Evolutionary conservation across 2,888 invertebrate species (phyloP).

Genomic region (Yponomeuta evonymella): DNA sequence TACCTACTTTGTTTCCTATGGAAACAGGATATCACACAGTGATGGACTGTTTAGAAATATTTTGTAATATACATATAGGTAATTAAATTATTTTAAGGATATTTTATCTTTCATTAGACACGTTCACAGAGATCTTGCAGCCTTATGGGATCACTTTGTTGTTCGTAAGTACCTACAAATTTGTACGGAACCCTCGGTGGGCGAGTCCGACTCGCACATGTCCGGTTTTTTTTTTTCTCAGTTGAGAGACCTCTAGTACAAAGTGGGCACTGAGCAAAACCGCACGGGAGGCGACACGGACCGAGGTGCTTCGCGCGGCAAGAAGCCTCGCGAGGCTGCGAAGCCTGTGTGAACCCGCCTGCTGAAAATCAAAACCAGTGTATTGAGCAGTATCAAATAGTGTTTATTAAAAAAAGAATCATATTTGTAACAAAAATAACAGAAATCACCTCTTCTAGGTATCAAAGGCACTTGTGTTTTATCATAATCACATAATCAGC

Average conservation of each 20-base stretch:
- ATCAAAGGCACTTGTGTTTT: neutral
- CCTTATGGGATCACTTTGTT: too few relatives aligned
- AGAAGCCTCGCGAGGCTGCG: too few relatives aligned
- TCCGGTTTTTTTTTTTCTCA: too few relatives aligned
- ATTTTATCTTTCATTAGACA: neutral
- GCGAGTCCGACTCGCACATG: too few relatives aligned
- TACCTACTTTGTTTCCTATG: slow-evolving; percentile 10
- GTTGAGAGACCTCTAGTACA: too few relatives aligned
- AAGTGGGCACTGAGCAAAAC: too few relatives aligned
- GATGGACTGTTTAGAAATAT: slow-evolving; percentile 4
- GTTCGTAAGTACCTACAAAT: too few relatives aligned
- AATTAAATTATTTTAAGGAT: slow-evolving; percentile 12
- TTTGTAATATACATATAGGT: neutral
- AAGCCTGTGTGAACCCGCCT: too few relatives aligned
- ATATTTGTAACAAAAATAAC: neutral
- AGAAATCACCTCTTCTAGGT: neutral
- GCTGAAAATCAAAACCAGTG: neutral
- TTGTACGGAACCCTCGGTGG: too few relatives aligned
- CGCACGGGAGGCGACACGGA: too few relatives aligned
- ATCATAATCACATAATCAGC: neutral
- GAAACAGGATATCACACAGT: slow-evolving; percentile 5
- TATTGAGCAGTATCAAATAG: neutral
- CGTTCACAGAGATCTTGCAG: too few relatives aligned
- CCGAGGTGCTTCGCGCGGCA: too few relatives aligned
- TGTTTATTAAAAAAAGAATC: neutral